These are phyloP conservation scores for Echeneis naucrates DNA, from an alignment of 2,797 vertebrate genomes.

Conservation along the genomic window DNA sequence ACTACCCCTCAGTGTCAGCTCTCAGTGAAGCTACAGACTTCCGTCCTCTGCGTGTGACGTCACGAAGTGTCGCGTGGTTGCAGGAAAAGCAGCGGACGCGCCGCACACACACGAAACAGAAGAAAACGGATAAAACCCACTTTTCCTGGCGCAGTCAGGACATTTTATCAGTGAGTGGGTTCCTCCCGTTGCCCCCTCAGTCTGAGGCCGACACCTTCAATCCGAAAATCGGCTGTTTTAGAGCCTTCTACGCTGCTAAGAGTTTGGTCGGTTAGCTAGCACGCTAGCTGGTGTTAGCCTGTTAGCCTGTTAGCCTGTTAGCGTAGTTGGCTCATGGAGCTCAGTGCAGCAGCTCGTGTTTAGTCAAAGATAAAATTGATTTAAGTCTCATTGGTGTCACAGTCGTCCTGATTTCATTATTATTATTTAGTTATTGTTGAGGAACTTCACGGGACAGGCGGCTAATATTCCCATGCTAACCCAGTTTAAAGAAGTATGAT, in stretches of 20 bases:
- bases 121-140: fast-evolving
- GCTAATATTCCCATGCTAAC: neutral
- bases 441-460: neutral
- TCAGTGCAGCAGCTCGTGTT: neutral
- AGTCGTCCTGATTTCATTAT: neutral
- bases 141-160: neutral
- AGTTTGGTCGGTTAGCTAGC: neutral
- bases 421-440: fast-evolving
- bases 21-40: neutral
- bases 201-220: fast-evolving
- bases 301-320: slow-evolving; percentile 18
- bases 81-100: no score
- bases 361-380: no score
- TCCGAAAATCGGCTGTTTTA: fast-evolving
- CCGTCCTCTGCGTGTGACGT: neutral
- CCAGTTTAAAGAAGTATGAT: neutral
- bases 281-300: slow-evolving; percentile 22
- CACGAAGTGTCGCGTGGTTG: no score
- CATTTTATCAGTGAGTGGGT: neutral
- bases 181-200: fast-evolving
- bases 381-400: no score
- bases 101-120: no score
- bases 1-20: neutral
- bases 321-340: neutral
- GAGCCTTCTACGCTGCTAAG: neutral